Evolutionary conservation across 2,888 invertebrate genomes (phyloP), one percentile per base, ranked within the genome.

Genomic region (Coelopa pilipes): DNA sequence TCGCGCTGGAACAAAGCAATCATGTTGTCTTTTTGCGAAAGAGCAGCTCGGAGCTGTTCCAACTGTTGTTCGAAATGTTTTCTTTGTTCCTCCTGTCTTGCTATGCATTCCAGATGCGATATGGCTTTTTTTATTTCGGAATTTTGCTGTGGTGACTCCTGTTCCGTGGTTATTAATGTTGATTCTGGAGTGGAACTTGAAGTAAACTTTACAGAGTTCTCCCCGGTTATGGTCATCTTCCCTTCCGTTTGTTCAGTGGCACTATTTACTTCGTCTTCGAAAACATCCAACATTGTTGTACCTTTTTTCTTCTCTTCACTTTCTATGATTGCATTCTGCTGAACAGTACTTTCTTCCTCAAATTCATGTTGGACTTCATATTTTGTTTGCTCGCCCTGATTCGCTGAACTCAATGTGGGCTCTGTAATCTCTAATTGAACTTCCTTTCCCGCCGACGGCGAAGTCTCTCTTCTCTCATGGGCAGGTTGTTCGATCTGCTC

Each of bases 1-100:
- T 87, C 88, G 1, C 87, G 82, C 73, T 87, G 86, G 19, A 82
- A 81, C 1, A 87, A 76, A 1, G 78, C 78, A 73, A 87, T 85
- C 79, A 84, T 83, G 57, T 87, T 85, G 63, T 87, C 86, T 78
- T 87, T 87, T 66, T 87, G 87, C 17, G 73, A 68, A 49, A 87
- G 79, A 7, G 84, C 80, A 0, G 82, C 79, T 19, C 82, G 80
- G 15, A 87, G 75, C 74, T 85, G 83, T n/a, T 85, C 85, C 70
- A 85, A 24, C 70, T 85, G 84, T 12, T 78, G 81, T 57, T 85
- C 83, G 47, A 81, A 83, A 67, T 72, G 78, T 11, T 79, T 75
- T 4, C 81, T 80, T 70, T 82, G 82, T 53, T 82, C 81, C 70
- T 85, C 83, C 62, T 80, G 63, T 70, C 82, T 80, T 1, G 83